phyloP scores from a whole-genome alignment of 2,113 vertebrate genomes.

The Pelecanus crispus region DNA sequence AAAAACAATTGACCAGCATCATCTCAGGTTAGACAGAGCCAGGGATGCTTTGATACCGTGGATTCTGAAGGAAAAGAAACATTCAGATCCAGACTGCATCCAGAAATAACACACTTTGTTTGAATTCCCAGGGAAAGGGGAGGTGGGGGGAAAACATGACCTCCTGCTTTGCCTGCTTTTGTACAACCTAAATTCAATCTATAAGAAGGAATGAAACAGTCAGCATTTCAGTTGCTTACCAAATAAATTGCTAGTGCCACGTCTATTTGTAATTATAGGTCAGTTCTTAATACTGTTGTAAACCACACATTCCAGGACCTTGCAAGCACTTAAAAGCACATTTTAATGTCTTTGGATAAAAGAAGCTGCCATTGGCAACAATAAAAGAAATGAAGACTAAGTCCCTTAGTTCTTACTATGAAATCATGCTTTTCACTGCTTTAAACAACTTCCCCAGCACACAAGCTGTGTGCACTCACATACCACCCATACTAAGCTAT shows the following conservation, averaged over 20 bases:
- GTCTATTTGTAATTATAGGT: slow-evolving; percentile 40
- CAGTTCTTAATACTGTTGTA: slow-evolving; percentile 25
- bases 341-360: slow-evolving; percentile 13
- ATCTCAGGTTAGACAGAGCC: background rate
- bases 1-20: background rate
- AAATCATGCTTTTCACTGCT: slow-evolving; percentile 1
- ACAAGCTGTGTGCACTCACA: slow-evolving; percentile 9
- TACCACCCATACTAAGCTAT: slow-evolving; percentile 7
- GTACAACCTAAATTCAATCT: slow-evolving; percentile 6
- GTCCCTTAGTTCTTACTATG: background rate
- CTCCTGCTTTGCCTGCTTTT: slow-evolving; percentile 5
- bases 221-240: slow-evolving; percentile 51
- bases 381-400: slow-evolving; percentile 8
- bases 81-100: background rate
- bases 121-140: background rate
- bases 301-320: slow-evolving; percentile 7
- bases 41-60: background rate
- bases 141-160: background rate
- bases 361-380: background rate
- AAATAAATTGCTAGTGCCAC: background rate
- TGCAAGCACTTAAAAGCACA: background rate
- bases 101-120: slow-evolving; percentile 23
- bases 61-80: background rate
- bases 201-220: slow-evolving; percentile 42
- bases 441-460: background rate